These are phyloP conservation scores for Arctocebus calabarensis DNA, from an alignment of 2,797 vertebrate genomes.

Conservation along the genomic window DNA sequence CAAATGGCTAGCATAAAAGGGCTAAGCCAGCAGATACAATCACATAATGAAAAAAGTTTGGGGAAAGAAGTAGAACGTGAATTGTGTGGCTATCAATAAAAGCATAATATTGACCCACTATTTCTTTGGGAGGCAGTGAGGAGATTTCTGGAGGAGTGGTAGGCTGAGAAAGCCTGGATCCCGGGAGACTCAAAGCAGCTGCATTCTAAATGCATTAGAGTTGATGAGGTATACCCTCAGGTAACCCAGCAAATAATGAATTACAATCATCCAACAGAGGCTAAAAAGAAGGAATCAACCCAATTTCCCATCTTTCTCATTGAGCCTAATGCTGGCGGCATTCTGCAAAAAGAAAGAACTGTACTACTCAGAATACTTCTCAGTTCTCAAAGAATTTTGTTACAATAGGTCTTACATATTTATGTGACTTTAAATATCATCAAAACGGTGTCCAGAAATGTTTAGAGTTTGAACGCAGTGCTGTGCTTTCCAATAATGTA, in stretches of 20 bases:
- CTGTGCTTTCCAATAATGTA: background rate
- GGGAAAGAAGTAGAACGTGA: slow-evolving; percentile 11
- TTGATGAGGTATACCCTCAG: slow-evolving; percentile 61
- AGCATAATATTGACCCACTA: slow-evolving; percentile 15
- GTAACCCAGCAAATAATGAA: slow-evolving; percentile 62
- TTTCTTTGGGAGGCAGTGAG: slow-evolving; percentile 26
- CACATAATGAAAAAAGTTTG: slow-evolving; percentile 12
- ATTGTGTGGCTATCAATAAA: slow-evolving; percentile 62
- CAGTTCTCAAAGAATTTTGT: slow-evolving; percentile 8
- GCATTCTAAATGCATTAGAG: slow-evolving; percentile 65
- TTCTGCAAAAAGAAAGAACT: slow-evolving; percentile 39
- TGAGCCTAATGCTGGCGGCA: background rate
- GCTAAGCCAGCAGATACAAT: slow-evolving; percentile 56
- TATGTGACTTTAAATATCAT: background rate
- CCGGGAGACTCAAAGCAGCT: slow-evolving; percentile 70
- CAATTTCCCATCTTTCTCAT: slow-evolving; percentile 55
- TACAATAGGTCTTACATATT: background rate
- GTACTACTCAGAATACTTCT: slow-evolving; percentile 2
- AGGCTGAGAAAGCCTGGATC: slow-evolving; percentile 57
- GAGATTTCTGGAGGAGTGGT: slow-evolving; percentile 14
- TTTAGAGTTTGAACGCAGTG: background rate
- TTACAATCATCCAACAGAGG: slow-evolving; percentile 50
- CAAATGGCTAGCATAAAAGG: slow-evolving; percentile 5
- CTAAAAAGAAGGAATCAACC: slow-evolving; percentile 68
- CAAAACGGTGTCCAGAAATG: background rate